Conservation (phyloP, 2,888 invertebrate species). For the Trissolcus brochymenae region DNA sequence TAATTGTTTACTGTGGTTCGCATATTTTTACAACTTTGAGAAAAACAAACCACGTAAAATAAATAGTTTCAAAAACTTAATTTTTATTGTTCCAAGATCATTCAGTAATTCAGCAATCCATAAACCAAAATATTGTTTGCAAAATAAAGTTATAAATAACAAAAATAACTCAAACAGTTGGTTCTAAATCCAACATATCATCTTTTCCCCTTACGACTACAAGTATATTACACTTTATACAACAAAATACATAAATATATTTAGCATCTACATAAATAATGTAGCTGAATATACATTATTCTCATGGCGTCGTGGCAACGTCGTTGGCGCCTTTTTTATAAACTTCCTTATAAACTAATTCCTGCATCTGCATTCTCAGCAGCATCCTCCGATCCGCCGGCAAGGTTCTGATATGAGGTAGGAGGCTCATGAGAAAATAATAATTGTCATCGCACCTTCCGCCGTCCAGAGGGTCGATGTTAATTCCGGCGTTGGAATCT, state of each 20-base stretch:
- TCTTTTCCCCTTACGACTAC: too few relatives aligned
- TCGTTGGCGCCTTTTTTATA: constrained; percentile 65
- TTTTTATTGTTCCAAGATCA: too few relatives aligned
- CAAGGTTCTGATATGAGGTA: constrained; percentile 72
- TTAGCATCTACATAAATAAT: too few relatives aligned
- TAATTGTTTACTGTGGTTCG: too few relatives aligned
- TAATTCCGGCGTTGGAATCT: constrained; percentile 64
- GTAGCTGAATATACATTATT: not conserved
- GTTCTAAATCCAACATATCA: too few relatives aligned
- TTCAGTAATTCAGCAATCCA: too few relatives aligned
- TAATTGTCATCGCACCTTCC: constrained; percentile 74
- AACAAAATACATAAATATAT: constrained; percentile 12
- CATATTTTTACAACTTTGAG: too few relatives aligned
- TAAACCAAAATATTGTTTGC: too few relatives aligned
- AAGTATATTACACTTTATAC: constrained; percentile 28
- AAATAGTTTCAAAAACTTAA: too few relatives aligned
- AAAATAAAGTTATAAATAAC: not conserved
- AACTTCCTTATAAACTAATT: constrained; percentile 73
- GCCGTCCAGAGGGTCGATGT: constrained; percentile 66
- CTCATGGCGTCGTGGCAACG: constrained; percentile 48
- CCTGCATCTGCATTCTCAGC: constrained; percentile 74
- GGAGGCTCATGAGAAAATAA: constrained; percentile 74
- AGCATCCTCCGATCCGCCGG: constrained; percentile 73
- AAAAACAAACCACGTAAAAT: too few relatives aligned
- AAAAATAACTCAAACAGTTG: too few relatives aligned